Evolutionary conservation across 2,888 invertebrate genomes (phyloP).

Genomic region (Diarsia mendica): DNA sequence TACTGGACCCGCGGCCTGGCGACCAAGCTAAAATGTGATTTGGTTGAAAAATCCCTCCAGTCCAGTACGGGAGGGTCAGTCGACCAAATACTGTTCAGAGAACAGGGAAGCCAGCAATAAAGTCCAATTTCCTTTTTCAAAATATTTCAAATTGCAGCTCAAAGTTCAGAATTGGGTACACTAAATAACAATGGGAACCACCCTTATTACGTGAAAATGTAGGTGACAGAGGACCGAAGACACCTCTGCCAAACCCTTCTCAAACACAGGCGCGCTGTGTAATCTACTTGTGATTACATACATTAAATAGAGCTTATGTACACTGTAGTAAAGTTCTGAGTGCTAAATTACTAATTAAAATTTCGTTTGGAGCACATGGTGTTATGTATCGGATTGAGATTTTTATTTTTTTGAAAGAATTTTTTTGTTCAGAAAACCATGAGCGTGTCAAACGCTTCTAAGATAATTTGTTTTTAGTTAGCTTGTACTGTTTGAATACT

Average conservation of each 20-base stretch:
- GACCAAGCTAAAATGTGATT: no score
- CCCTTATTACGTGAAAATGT: conserved; percentile 36
- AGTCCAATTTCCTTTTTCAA: background rate
- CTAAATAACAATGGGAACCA: conserved; percentile 31
- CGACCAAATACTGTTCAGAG: no score
- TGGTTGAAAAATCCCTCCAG: no score
- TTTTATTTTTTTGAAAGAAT: background rate
- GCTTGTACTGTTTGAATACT: no score
- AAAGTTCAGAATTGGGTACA: conserved; percentile 12
- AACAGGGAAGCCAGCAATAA: background rate
- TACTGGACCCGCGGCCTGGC: no score
- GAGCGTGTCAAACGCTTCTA: background rate
- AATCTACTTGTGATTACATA: conserved; percentile 47
- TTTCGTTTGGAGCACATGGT: conserved; percentile 14
- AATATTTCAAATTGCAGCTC: background rate
- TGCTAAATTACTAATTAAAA: conserved; percentile 16
- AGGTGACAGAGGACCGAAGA: conserved; percentile 37
- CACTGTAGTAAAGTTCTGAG: conserved; percentile 20
- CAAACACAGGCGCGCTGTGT: conserved; percentile 39
- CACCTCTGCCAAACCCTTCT: conserved; percentile 52
- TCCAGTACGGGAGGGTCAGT: no score
- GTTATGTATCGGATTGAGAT: background rate
- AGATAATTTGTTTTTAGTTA: no score
- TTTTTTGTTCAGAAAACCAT: background rate
- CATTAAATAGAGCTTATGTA: conserved; percentile 36